These are phyloP conservation scores for Anthophora plumipes DNA, from an alignment of 2,888 invertebrate species.

Conservation along the genomic window DNA sequence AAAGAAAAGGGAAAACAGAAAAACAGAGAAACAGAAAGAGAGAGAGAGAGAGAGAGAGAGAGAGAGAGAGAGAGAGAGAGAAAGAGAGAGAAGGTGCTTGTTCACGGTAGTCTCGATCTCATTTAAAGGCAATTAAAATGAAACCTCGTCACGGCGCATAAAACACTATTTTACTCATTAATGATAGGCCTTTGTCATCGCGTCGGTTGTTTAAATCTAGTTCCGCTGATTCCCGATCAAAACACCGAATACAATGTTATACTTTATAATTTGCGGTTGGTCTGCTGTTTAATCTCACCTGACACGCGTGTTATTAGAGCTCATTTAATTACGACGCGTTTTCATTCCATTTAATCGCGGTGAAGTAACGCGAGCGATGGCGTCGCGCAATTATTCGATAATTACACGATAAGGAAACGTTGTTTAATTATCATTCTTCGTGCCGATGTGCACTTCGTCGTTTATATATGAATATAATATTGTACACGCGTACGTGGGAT, in stretches of 20 bases:
- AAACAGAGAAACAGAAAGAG: no score
- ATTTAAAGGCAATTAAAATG: slow-evolving; percentile 58
- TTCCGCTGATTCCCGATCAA: slow-evolving; percentile 1
- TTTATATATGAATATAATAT: background rate
- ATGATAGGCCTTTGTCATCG: slow-evolving; percentile 35
- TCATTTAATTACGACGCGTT: slow-evolving; percentile 42
- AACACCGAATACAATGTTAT: slow-evolving; percentile 25
- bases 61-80: no score
- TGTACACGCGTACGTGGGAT: no score
- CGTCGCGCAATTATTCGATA: slow-evolving; percentile 35
- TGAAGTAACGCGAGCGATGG: slow-evolving; percentile 17
- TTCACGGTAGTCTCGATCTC: slow-evolving; percentile 27
- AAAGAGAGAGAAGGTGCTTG: slow-evolving; percentile 20
- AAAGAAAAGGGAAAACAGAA: no score
- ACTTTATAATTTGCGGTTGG: slow-evolving; percentile 18
- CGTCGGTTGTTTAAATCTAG: slow-evolving; percentile 15
- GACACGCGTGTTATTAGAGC: slow-evolving; percentile 33
- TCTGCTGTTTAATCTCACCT: slow-evolving; percentile 25
- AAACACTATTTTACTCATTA: slow-evolving; percentile 18
- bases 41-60: slow-evolving; percentile 7
- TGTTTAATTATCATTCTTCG: slow-evolving; percentile 31
- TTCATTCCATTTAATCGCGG: slow-evolving; percentile 26
- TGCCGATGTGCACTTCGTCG: background rate
- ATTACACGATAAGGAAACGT: slow-evolving; percentile 31
- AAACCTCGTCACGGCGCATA: background rate